Evolutionary conservation across 1,140 invertebrate genomes (phyloP).

Genomic region (Pseudomyrmex concolor): DNA sequence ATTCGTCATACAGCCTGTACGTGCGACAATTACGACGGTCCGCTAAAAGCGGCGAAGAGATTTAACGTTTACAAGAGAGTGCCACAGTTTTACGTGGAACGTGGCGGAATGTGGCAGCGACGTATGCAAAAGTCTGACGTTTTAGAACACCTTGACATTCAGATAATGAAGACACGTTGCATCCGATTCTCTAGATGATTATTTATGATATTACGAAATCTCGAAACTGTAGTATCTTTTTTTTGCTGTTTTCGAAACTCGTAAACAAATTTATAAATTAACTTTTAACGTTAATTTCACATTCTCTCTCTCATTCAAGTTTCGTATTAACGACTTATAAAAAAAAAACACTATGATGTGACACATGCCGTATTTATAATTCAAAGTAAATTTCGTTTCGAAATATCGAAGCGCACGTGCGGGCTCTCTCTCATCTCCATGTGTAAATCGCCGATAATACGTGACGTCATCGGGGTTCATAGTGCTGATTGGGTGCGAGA

Average conservation of each 20-base stretch:
- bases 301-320: no score
- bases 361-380: background rate
- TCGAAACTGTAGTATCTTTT: background rate
- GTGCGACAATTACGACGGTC: conserved; percentile 63
- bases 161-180: background rate
- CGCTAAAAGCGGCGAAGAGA: conserved; percentile 49
- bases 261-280: background rate
- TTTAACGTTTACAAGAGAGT: conserved; percentile 54
- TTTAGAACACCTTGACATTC: conserved; percentile 28
- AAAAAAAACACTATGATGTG: background rate
- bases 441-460: conserved; percentile 80
- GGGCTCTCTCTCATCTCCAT: conserved; percentile 77
- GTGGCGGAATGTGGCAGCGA: conserved; percentile 13
- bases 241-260: background rate
- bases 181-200: background rate
- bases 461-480: conserved; percentile 78
- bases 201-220: conserved; percentile 15
- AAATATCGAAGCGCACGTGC: conserved; percentile 40
- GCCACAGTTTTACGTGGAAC: conserved; percentile 1
- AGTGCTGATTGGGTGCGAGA: conserved; percentile 81
- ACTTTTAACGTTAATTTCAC: no score
- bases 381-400: background rate
- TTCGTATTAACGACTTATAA: background rate
- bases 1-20: conserved; percentile 35
- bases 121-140: conserved; percentile 18